A percentile compares a stretch with the other conserved stretches of the same genome.
These are phyloP conservation scores for Eutrigla gurnardus DNA, from an alignment of 2,797 vertebrate species.

Conservation along the genomic window DNA sequence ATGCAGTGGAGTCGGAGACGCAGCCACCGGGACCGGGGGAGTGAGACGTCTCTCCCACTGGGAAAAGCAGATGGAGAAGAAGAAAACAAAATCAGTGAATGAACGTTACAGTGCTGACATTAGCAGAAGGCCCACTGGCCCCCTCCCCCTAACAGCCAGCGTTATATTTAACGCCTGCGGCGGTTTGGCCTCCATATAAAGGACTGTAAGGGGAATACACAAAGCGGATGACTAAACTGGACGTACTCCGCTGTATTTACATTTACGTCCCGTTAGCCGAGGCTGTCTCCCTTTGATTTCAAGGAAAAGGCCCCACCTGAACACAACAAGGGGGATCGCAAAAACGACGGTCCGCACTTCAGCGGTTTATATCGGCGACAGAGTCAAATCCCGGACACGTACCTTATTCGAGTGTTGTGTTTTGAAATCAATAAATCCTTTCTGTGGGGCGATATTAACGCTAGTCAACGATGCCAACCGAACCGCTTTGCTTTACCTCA, in stretches of 20 bases:
- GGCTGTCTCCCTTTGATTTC: constrained; percentile 11
- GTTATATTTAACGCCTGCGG: background rate
- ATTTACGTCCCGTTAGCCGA: too few species aligned
- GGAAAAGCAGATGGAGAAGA: background rate
- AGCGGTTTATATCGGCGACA: constrained; percentile 25
- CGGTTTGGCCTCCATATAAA: rapidly evolving
- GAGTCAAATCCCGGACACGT: constrained; percentile 18
- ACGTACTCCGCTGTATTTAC: background rate
- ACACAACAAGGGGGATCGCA: constrained; percentile 46
- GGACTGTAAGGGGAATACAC: rapidly evolving
- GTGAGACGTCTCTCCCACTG: constrained; percentile 19
- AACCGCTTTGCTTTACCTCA: constrained; percentile 50
- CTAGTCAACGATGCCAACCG: constrained; percentile 29
- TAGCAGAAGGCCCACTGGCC: constrained; percentile 44
- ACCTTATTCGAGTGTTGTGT: constrained; percentile 17
- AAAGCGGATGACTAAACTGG: rapidly evolving
- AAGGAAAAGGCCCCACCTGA: constrained; percentile 55
- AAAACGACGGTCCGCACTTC: constrained; percentile 46
- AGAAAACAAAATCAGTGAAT: background rate
- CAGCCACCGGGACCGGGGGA: background rate
- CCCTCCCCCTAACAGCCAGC: constrained; percentile 49
- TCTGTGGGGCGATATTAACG: constrained; percentile 5
- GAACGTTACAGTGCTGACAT: background rate
- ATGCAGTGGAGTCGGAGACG: background rate
- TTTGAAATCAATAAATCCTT: constrained; percentile 1